A percentile compares a stretch with the other conserved stretches of the same genome.
These are phyloP conservation scores for Caenorhabditis sinica DNA, from an alignment of 2,888 invertebrate species.

Conservation along the genomic window DNA sequence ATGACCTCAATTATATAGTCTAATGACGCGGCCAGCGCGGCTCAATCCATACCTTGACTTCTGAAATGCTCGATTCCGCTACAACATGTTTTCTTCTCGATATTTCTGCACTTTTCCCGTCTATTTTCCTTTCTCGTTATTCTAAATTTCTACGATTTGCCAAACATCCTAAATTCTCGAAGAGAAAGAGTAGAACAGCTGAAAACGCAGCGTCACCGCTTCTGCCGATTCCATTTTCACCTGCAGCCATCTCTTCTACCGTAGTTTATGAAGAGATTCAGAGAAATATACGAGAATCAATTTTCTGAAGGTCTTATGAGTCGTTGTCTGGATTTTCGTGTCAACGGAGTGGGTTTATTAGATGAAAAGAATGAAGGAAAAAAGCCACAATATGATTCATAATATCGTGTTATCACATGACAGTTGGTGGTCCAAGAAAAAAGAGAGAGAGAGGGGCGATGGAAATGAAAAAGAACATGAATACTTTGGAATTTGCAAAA, in stretches of 20 bases:
- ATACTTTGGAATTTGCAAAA: constrained; percentile 20
- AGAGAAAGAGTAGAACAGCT: constrained; percentile 28
- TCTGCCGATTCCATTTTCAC: constrained; percentile 15
- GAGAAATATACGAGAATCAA: constrained; percentile 8
- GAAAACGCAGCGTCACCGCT: constrained; percentile 34
- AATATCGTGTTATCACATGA: constrained; percentile 50
- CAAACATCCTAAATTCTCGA: constrained; percentile 21
- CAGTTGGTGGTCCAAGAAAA: constrained; percentile 32
- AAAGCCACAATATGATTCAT: constrained; percentile 29
- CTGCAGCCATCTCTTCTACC: constrained; percentile 14
- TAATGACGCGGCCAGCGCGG: too few relatives aligned
- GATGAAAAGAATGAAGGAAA: constrained; percentile 7
- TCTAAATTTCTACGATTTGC: neutral
- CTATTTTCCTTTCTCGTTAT: too few relatives aligned
- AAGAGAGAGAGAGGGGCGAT: neutral
- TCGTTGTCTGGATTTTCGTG: neutral
- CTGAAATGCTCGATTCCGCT: too few relatives aligned
- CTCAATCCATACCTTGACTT: too few relatives aligned
- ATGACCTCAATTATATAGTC: too few relatives aligned
- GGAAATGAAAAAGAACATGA: neutral
- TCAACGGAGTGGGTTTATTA: constrained; percentile 40
- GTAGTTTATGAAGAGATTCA: constrained; percentile 13
- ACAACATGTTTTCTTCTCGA: too few relatives aligned
- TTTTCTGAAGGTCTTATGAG: neutral
- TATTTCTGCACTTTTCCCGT: too few relatives aligned